Base-by-base conservation (phyloP, 2,888 invertebrate species). In the Netelia fuscicornis region DNA sequence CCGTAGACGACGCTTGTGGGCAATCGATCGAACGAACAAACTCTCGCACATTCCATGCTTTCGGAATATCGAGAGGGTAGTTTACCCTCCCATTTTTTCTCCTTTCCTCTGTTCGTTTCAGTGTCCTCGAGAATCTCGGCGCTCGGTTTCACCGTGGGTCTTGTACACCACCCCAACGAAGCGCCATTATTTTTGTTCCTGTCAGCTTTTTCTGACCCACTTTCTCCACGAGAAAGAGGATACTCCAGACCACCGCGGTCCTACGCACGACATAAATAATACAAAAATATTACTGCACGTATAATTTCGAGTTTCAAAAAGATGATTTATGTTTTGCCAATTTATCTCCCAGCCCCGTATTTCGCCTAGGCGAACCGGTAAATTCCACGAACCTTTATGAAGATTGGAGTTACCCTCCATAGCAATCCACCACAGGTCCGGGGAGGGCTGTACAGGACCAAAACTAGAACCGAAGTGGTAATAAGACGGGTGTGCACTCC, bases 391-490 rank as follows among this genome's bases (percentile, higher is more conserved):
- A 44, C 60, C 30, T n/a, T 44, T 17, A 30, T 56, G 42, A 67
- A 76, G 42, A 68, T 60, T 70, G 30, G 13, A 17, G 48, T 65
- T 42, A 54, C 52, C 17, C 13, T 17, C 54, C 52, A 17, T 86
- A 88, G 87, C 90, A 92, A 91, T 92, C 89, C 89, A 89, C 75
- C 83, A 79, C 78, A 67, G 87, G 88, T 91, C 91, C 91, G 64
- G 83, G 58, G 92, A 90, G 91, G 85, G 90, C 89, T 89, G 91
- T 92, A 92, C 92, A 90, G 87, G 6, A 6, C 37, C 87, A 85
- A 58, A 54, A 83, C 88, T 89, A 89, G 89, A 92, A 92, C 92
- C 92, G 92, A 92, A 92, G 91, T 92, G 91, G 92, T 91, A 92
- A 92, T 92, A 92, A 92, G 92, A 37, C 6, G 37, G 88, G 91